Percentiles rank a stretch among this genome's conserved stretches.
Evolutionary conservation across 2,797 vertebrate genomes (phyloP).

Genomic region (Prionace glauca): DNA sequence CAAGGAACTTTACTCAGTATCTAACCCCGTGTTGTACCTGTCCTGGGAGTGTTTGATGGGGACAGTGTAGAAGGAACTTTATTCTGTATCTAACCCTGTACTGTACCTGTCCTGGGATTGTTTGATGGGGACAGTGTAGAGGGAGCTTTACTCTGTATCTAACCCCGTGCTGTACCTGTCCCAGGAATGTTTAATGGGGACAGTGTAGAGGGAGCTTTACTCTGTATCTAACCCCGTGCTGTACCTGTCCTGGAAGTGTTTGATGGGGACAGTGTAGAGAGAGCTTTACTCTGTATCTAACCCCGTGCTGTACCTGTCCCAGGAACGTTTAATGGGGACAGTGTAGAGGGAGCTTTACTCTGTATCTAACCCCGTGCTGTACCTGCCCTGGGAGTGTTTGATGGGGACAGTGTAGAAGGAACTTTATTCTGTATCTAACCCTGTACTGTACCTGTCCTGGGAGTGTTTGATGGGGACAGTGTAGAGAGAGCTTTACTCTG

Average conservation of each 20-base stretch:
- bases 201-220: too few relatives aligned
- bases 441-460: background rate
- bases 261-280: too few relatives aligned
- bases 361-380: background rate
- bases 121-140: background rate
- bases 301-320: too few relatives aligned
- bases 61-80: background rate
- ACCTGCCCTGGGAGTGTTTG: too few relatives aligned
- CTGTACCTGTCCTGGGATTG: background rate
- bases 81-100: background rate
- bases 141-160: background rate
- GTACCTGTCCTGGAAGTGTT: too few relatives aligned
- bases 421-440: background rate
- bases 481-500: background rate
- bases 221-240: too few relatives aligned
- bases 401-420: too few relatives aligned
- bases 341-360: background rate
- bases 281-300: too few relatives aligned
- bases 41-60: too few relatives aligned
- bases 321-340: too few relatives aligned
- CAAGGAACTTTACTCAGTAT: background rate
- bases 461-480: background rate
- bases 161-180: background rate
- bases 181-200: too few relatives aligned
- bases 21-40: background rate